Base-by-base conservation (phyloP, 2,888 invertebrate genomes). In the Dynastes grantii region DNA sequence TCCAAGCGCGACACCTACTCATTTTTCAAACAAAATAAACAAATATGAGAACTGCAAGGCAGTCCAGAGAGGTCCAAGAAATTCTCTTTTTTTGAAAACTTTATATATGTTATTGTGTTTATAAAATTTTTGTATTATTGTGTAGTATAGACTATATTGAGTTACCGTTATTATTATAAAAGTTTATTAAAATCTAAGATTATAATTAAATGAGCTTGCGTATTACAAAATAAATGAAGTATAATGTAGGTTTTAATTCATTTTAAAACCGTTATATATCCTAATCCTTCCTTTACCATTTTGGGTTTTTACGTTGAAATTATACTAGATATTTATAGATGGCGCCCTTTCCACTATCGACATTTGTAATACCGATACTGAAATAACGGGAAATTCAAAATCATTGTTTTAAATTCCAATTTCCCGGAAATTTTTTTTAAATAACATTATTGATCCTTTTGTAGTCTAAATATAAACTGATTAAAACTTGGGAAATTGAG, bases 141-240 rank as follows among this genome's bases (percentile, higher is more conserved):
- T 88, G 87, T 88, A 87, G 87, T 86, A 83, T 85, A 85, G 82
- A 82, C 81, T 83, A 82, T 83, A 81, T 88, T 89, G 88, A 89
- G 89, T 89, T 89, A 89, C 89, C 89, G 87, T 88, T 89, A 88
- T 88, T 86, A 86, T 87, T 86, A 86, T 87, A 87, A 85, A 83
- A 85, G 82, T 85, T 84, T 84, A 87, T 88, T 87, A 88, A 86
- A 86, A 88, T 83, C 82, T 86, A 88, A 88, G 88, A 85, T 87
- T 89, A 88, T 88, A 86, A 83, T 82, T 84, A 84, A 82, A 84
- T 86, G 88, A 88, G 88, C 88, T 88, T 88, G 88, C 88, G 88
- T 88, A 88, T 87, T 88, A 88, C 87, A 86, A 87, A 88, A 87
- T 93, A 98, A 87, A 83, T 80, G 75, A 77, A 78, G 70, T 78